Conservation (phyloP, 2,797 vertebrate genomes). For the Pelochelys cantorii region DNA sequence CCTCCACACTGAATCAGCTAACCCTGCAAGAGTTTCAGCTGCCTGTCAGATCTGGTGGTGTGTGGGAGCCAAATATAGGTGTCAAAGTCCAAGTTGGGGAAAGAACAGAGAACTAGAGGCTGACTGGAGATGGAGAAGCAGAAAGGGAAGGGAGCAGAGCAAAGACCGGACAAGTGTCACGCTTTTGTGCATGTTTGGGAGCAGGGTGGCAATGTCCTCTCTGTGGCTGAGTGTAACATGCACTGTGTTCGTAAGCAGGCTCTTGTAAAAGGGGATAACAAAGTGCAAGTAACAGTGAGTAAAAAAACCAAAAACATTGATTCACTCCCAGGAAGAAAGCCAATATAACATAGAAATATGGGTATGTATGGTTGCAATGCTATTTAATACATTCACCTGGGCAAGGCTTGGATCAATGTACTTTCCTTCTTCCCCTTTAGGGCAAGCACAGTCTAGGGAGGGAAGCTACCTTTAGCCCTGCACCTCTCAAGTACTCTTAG, state of each 20-base stretch:
- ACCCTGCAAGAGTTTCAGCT: neutral
- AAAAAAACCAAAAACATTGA: neutral
- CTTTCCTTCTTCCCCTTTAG: neutral
- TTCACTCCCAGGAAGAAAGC: neutral
- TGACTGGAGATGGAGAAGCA: neutral
- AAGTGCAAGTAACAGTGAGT: neutral
- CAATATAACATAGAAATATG: neutral
- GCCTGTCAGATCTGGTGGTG: neutral
- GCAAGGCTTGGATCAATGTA: neutral
- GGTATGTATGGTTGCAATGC: accelerated
- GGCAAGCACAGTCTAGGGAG: neutral
- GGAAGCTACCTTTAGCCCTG: neutral
- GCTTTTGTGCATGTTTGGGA: neutral
- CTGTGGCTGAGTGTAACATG: accelerated
- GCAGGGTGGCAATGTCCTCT: accelerated
- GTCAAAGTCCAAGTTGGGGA: accelerated
- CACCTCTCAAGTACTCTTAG: neutral
- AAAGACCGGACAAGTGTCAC: neutral
- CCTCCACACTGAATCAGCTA: neutral
- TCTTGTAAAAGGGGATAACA: neutral
- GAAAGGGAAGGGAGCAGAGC: neutral
- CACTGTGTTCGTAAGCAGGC: accelerated
- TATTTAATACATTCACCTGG: neutral
- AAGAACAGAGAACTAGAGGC: neutral
- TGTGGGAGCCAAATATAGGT: neutral